Conservation (phyloP, 2,113 vertebrate genomes). For the Hymenochirus boettgeri region DNA sequence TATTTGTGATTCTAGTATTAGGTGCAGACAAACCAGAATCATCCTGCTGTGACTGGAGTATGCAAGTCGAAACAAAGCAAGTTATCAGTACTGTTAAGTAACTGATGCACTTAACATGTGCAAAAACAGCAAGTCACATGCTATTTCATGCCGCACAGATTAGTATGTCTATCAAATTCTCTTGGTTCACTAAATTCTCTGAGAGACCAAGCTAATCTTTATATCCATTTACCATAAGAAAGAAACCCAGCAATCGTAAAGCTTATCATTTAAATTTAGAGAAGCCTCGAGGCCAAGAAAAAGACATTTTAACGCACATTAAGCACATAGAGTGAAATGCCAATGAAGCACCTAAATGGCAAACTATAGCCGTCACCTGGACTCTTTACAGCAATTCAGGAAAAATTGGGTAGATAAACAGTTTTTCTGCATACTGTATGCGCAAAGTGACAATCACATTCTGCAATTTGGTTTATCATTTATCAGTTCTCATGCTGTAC, state of each 20-base stretch:
- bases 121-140: constrained; percentile 22
- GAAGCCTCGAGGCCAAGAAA: too few relatives aligned
- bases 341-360: too few relatives aligned
- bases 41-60: constrained; percentile 26
- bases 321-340: too few relatives aligned
- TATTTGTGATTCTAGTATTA: constrained; percentile 1
- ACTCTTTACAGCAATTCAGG: too few relatives aligned
- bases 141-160: not conserved
- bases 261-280: not conserved
- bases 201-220: not conserved
- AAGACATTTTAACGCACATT: too few relatives aligned
- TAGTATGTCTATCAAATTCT: constrained; percentile 3
- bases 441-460: too few relatives aligned
- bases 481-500: too few relatives aligned
- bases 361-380: too few relatives aligned
- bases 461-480: too few relatives aligned
- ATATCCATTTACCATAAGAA: not conserved
- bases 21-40: not conserved
- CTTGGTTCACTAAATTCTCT: constrained; percentile 1
- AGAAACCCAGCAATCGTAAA: not conserved
- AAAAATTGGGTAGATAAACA: too few relatives aligned
- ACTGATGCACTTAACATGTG: constrained; percentile 22
- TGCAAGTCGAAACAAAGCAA: constrained; percentile 25
- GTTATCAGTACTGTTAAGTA: constrained; percentile 17
- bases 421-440: too few relatives aligned